Evolutionary conservation across 2,113 vertebrate species (phyloP), one percentile per base, ranked within the genome.

Genomic region (Brienomyrus longianalis): DNA sequence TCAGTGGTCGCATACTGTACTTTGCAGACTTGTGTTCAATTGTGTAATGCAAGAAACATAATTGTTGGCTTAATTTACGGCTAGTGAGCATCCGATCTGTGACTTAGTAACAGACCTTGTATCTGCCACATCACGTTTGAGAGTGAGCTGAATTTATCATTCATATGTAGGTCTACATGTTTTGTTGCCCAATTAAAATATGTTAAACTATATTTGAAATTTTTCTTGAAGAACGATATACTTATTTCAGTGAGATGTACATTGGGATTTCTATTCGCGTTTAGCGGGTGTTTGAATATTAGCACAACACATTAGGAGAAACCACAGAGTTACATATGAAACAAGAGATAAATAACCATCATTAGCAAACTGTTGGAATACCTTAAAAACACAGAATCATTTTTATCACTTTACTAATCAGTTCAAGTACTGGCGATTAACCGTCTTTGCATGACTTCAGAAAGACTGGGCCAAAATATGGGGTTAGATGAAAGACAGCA

Each of bases 231-330:
- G 15, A 15, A 83, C 10, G 2, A 43, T 87, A 89, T 88, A 90
- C 86, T 77, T 17, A 80, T 92, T 90, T 51, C 45, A 88, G 19
- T 47, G 47, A 62, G 39, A 74, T 19, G 31, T 59, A 66, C 59
- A 66, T 90, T 88, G n/a, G 45, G 27, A 74, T 92, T 91, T 90
- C 51, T 87, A 54, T 86, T 70, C 62, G 59, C 83, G 19, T 89
- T 91, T 83, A 19, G n/a, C 1, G 3, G 59, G 51, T 43, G 52
- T 91, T 88, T 88, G 85, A 89, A 66, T 77, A 88, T 89, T 48
- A 89, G 89, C 90, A 91, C 66, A 89, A 90, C 48, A 90, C 90
- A 91, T 91, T 89, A 87, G 50, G 47, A 87, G 48, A 88, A 89
- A 89, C 88, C 88, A 87, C 39, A 86, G 66, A 45, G 31, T 54